Percentiles rank a stretch among this genome's conserved stretches.
These are phyloP conservation scores for Petaurus breviceps DNA, from an alignment of 2,113 vertebrate genomes.

Conservation along the genomic window DNA sequence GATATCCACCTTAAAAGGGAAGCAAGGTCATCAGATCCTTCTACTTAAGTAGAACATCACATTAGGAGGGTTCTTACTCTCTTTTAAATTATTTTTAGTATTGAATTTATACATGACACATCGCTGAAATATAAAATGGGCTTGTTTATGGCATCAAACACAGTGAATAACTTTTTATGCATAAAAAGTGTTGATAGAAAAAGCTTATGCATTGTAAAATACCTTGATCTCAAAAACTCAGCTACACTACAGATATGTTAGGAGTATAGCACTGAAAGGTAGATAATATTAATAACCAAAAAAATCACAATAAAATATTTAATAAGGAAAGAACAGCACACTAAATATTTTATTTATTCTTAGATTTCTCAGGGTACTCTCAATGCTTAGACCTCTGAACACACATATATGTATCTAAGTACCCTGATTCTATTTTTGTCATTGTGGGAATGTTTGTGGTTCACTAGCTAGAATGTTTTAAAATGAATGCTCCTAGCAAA, in stretches of 20 bases:
- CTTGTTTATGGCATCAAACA: slow-evolving; percentile 9
- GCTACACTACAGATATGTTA: neutral
- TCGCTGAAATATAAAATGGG: slow-evolving; percentile 16
- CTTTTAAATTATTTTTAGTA: slow-evolving; percentile 12
- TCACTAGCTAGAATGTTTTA: slow-evolving; percentile 8
- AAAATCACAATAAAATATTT: neutral
- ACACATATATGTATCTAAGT: neutral
- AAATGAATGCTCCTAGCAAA: slow-evolving; percentile 45
- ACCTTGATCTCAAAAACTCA: neutral
- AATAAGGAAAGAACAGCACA: neutral
- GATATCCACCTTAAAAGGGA: slow-evolving; percentile 4
- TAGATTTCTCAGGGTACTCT: neutral
- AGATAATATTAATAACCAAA: neutral
- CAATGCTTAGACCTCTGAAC: slow-evolving; percentile 14
- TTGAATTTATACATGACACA: slow-evolving; percentile 7
- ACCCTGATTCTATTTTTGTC: neutral
- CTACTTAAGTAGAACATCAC: neutral
- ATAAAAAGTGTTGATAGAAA: slow-evolving; percentile 43
- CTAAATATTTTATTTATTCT: slow-evolving; percentile 40
- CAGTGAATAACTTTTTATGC: slow-evolving; percentile 6
- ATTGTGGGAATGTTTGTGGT: neutral
- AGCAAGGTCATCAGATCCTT: neutral
- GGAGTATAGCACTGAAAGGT: neutral
- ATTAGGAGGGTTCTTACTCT: neutral
- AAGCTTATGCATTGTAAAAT: slow-evolving; percentile 20